These are phyloP conservation scores for Drosophila santomea DNA, from an alignment of 1,140 invertebrate genomes.

Conservation along the genomic window DNA sequence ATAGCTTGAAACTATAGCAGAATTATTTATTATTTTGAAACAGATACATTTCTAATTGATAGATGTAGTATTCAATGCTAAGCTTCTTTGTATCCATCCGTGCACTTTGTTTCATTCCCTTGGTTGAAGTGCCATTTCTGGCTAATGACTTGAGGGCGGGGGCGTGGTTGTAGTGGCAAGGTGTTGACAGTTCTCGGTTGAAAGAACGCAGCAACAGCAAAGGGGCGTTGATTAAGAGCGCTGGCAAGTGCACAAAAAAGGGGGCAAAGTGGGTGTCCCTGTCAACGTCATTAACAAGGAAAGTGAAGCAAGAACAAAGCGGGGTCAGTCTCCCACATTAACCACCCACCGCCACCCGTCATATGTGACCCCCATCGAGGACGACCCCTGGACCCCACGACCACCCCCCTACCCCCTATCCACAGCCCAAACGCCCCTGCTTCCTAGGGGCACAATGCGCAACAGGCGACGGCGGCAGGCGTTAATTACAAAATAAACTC, in stretches of 20 bases:
- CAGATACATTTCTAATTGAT: background rate
- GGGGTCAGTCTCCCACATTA: conserved; percentile 20
- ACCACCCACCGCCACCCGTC: conserved; percentile 2
- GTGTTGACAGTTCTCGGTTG: conserved; percentile 45
- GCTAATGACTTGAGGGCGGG: conserved; percentile 20
- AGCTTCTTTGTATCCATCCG: background rate
- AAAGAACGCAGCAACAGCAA: conserved; percentile 15
- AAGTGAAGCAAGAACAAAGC: conserved; percentile 52
- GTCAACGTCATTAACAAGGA: conserved; percentile 80
- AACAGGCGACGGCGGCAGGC: conserved; percentile 78
- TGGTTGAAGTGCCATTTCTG: background rate
- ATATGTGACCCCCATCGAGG: conserved; percentile 16
- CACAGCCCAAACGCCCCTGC: background rate
- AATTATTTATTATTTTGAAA: no score
- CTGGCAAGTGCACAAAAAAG: conserved; percentile 25
- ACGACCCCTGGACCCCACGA: conserved; percentile 27
- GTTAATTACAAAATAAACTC: conserved; percentile 85
- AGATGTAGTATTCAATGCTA: background rate
- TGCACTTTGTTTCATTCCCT: background rate
- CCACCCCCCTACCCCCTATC: background rate
- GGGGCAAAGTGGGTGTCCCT: conserved; percentile 24
- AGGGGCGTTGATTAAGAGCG: conserved; percentile 51
- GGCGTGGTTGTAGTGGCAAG: conserved; percentile 12
- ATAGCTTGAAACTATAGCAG: no score
- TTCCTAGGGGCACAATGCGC: conserved; percentile 65